These are phyloP conservation scores for Lasioglossum pauxillum DNA, from an alignment of 2,888 invertebrate genomes.

Conservation along the genomic window DNA sequence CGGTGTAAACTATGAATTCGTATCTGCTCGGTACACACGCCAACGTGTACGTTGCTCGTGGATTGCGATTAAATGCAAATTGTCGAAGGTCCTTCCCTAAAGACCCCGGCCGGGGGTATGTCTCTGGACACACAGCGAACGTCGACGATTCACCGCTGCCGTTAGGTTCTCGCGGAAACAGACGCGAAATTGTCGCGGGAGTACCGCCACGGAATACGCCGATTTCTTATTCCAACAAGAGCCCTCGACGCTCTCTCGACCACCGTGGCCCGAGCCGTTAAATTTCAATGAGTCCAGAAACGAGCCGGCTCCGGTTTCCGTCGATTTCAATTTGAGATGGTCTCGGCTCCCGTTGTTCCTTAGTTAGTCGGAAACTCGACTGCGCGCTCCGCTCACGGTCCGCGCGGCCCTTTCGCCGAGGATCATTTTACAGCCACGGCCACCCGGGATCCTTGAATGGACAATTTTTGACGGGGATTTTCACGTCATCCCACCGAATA, in stretches of 20 bases:
- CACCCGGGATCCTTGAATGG: not conserved
- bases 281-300: slow-evolving; percentile 18
- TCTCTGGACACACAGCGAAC: slow-evolving; percentile 10
- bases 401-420: not conserved
- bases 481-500: slow-evolving; percentile 24
- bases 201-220: not conserved
- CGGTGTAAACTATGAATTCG: slow-evolving; percentile 78
- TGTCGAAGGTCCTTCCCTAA: slow-evolving; percentile 62
- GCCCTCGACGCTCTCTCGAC: not conserved
- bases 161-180: not conserved
- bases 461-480: slow-evolving; percentile 36
- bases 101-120: slow-evolving; percentile 47
- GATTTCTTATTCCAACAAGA: slow-evolving; percentile 3
- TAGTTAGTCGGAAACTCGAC: slow-evolving; percentile 4
- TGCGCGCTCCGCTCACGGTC: not conserved
- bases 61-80: slow-evolving; percentile 78
- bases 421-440: slow-evolving; percentile 14
- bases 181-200: not conserved
- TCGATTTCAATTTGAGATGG: slow-evolving; percentile 14
- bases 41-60: slow-evolving; percentile 64
- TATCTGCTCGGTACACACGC: slow-evolving; percentile 73
- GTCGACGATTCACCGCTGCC: slow-evolving; percentile 11
- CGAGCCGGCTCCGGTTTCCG: not conserved
- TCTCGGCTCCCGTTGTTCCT: not conserved
- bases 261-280: slow-evolving; percentile 2